Base-by-base conservation (phyloP, 2,113 vertebrate genomes). In the Recurvirostra avosetta region DNA sequence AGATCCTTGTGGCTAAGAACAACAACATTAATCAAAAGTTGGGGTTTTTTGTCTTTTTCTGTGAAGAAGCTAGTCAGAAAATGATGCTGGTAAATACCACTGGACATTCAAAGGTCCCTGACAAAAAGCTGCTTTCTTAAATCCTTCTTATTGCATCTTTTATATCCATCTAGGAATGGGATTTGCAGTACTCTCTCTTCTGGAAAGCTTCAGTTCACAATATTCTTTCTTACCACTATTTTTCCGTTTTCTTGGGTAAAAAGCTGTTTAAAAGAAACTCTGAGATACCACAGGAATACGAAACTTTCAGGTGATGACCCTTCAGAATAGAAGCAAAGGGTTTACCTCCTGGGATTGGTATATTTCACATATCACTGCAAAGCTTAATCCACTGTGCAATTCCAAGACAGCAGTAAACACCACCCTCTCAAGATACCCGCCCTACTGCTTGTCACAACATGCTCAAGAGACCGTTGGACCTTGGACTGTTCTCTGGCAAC, bases 41-140 rank as follows among this genome's bases (percentile, higher is more conserved):
- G 30, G 4, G 16, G 67, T 71, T 83, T 83, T 7, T 1, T 1
- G 6, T 66, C 32, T 41, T 85, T 59, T 86, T 62, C 74, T 90
- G 70, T 62, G 85, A 73, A 79, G 58, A 79, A 85, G 17, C 66
- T 38, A 83, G 75, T 90, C 68, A 80, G 81, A 96, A 84, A 88
- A 70, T 32, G 70, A 94, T 61, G 71, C 84, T 67, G 71, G 71
- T 88, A 96, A 96, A 96, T 88, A 92, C 62, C 77, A 70, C 71
- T 66, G 74, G 92, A 79, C 80, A 82, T 76, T 94, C 66, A 91
- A 94, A 96, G 71, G 92, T 92, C 62, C 90, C 86, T 71, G 77
- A 95, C 74, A 95, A 95, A 95, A 79, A 88, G 67, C 84, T 52
- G 70, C 92, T 95, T 91, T 72, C 87, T 96, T 73, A 94, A 95